phyloP scores from a whole-genome alignment of 2,888 invertebrate genomes.

The Drosophila anomalata region DNA sequence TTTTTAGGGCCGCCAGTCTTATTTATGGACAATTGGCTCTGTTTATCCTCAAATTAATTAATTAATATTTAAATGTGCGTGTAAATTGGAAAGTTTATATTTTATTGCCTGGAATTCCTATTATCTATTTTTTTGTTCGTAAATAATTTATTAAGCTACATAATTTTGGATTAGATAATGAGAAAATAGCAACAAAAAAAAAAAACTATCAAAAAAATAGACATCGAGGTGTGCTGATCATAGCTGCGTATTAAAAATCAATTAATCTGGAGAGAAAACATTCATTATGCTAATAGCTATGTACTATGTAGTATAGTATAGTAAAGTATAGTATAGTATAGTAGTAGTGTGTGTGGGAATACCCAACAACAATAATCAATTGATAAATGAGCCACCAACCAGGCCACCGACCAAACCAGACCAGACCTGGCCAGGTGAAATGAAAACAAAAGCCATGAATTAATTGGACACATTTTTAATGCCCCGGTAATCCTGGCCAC shows the following conservation, averaged over 20 bases:
- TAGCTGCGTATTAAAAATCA: slow-evolving; percentile 46
- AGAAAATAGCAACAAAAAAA: not conserved
- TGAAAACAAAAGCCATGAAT: slow-evolving; percentile 35
- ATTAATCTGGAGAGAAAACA: slow-evolving; percentile 46
- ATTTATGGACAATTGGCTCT: slow-evolving; percentile 33
- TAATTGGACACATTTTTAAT: slow-evolving; percentile 34
- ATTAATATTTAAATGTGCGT: slow-evolving; percentile 48
- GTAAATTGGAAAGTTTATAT: slow-evolving; percentile 47
- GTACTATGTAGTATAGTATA: not conserved
- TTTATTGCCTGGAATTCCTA: slow-evolving; percentile 11
- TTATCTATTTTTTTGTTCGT: slow-evolving; percentile 6
- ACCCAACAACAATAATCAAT: slow-evolving; percentile 21
- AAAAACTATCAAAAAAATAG: not conserved
- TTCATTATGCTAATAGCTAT: slow-evolving; percentile 40
- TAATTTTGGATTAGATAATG: slow-evolving; percentile 54
- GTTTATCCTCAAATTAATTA: slow-evolving; percentile 45
- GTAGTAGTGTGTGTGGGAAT: not conserved
- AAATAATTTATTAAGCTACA: slow-evolving; percentile 52
- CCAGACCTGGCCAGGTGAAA: slow-evolving; percentile 5
- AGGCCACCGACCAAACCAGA: no score
- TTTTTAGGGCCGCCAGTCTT: slow-evolving; percentile 9
- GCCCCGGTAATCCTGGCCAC: slow-evolving; percentile 21
- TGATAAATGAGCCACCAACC: slow-evolving; percentile 33
- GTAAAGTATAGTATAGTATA: not conserved
- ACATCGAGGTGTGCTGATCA: slow-evolving; percentile 9